Evolutionary conservation across 2,113 vertebrate genomes (phyloP).

Genomic region (Vidua macroura): DNA sequence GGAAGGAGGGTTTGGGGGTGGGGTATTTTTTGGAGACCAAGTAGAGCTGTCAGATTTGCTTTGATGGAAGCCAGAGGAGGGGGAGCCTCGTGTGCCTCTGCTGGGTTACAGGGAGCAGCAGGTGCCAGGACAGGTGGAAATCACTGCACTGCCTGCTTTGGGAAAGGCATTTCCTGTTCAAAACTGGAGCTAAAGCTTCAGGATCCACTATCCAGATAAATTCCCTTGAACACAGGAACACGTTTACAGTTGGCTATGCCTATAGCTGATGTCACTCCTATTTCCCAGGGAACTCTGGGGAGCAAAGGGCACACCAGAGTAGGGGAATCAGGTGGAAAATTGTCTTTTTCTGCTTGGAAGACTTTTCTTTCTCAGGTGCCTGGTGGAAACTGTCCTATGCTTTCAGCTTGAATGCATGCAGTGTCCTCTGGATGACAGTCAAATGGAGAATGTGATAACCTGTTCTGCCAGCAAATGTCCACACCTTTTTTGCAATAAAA

Average conservation of each 20-base stretch:
- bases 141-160: background rate
- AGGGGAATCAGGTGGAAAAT: conserved; percentile 2
- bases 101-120: background rate
- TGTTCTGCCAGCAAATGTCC: conserved; percentile 48
- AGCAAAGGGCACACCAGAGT: background rate
- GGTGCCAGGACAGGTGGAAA: background rate
- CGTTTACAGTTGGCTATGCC: conserved; percentile 48
- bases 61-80: background rate
- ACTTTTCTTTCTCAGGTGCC: conserved; percentile 57
- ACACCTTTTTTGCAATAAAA: conserved; percentile 66
- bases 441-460: conserved; percentile 46
- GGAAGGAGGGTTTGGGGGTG: background rate
- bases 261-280: conserved; percentile 4
- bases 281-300: conserved; percentile 7
- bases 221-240: background rate
- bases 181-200: conserved; percentile 23
- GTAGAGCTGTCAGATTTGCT: background rate
- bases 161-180: background rate
- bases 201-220: background rate
- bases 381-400: conserved; percentile 41
- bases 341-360: conserved; percentile 27
- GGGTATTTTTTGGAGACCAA: background rate
- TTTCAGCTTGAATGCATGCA: conserved; percentile 53
- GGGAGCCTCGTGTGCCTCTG: background rate
- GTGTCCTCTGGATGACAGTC: conserved; percentile 57